Percentiles rank a stretch among this genome's conserved stretches.
phyloP scores from a whole-genome alignment of 1,140 invertebrate species.

The Leptinotarsa defecta region DNA sequence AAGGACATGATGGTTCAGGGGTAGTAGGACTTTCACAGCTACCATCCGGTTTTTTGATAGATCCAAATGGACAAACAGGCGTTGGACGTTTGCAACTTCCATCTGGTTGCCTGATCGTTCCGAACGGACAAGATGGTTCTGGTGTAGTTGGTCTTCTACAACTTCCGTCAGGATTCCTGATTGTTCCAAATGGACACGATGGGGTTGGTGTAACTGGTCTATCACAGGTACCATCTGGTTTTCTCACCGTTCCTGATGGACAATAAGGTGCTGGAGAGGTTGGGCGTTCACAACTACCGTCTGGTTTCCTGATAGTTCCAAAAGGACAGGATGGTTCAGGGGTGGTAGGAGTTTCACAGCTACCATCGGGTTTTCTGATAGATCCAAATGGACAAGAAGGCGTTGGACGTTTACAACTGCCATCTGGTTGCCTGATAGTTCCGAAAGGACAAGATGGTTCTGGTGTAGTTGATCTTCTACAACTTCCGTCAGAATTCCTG shows the following conservation, averaged over 20 bases:
- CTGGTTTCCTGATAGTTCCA: slow-evolving; percentile 15
- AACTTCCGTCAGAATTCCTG: slow-evolving; percentile 20
- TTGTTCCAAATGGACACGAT: neutral
- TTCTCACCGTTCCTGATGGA: too few relatives aligned
- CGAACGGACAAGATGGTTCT: slow-evolving; percentile 6
- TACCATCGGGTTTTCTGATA: neutral
- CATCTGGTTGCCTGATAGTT: slow-evolving; percentile 10
- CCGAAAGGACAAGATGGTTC: slow-evolving; percentile 17
- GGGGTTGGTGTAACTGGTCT: neutral
- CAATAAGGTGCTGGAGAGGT: too few relatives aligned
- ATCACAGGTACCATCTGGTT: too few relatives aligned
- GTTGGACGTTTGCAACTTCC: slow-evolving; percentile 22
- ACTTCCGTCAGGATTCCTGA: neutral
- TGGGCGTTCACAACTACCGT: slow-evolving; percentile 23
- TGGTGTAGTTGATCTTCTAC: slow-evolving; percentile 10
- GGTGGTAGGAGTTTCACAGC: slow-evolving; percentile 11
- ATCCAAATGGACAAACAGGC: slow-evolving; percentile 31
- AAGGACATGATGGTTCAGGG: slow-evolving; percentile 20
- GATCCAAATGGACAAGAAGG: neutral
- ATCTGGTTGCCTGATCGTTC: neutral
- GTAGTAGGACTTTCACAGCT: slow-evolving; percentile 21
- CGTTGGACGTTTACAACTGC: neutral
- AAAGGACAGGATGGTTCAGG: neutral
- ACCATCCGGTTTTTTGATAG: slow-evolving; percentile 28
- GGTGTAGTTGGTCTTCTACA: neutral